Evolutionary conservation across 2,797 vertebrate genomes (phyloP).

Genomic region (Coendou prehensilis): DNA sequence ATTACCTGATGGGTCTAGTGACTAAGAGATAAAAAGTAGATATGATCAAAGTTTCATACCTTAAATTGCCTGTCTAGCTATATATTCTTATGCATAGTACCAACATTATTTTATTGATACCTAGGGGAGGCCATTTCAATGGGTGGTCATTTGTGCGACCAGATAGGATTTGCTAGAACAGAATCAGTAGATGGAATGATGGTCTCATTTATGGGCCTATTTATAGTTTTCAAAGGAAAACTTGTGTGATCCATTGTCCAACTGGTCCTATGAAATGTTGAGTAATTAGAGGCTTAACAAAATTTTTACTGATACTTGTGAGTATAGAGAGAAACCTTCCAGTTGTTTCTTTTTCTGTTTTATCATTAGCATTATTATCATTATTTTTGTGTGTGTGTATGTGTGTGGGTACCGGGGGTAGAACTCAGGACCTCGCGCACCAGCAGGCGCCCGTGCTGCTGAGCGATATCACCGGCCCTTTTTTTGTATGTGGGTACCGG

Average conservation of each 20-base stretch:
- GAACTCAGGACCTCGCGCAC: no score
- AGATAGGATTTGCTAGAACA: constrained; percentile 40
- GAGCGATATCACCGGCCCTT: no score
- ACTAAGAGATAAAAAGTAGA: constrained; percentile 16
- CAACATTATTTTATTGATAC: not conserved
- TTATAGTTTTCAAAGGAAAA: constrained; percentile 60
- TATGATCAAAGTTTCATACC: not conserved
- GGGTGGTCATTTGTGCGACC: not conserved
- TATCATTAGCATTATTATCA: not conserved
- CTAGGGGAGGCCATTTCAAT: not conserved
- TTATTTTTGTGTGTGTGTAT: not conserved
- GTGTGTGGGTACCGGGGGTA: no score
- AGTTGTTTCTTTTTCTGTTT: constrained; percentile 1
- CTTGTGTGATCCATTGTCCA: constrained; percentile 15
- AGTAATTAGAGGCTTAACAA: constrained; percentile 68
- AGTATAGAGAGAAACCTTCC: constrained; percentile 26
- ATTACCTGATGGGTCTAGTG: not conserved
- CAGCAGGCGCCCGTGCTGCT: no score
- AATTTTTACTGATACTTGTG: constrained; percentile 58
- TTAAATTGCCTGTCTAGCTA: not conserved
- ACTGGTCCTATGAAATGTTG: constrained; percentile 53
- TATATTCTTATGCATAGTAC: not conserved
- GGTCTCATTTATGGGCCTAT: constrained; percentile 22
- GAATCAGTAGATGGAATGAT: not conserved
- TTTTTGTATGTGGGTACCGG: no score